Evolutionary conservation across 2,797 vertebrate genomes (phyloP), one percentile per base, ranked within the genome.

Genomic region (Cyclopterus lumpus): DNA sequence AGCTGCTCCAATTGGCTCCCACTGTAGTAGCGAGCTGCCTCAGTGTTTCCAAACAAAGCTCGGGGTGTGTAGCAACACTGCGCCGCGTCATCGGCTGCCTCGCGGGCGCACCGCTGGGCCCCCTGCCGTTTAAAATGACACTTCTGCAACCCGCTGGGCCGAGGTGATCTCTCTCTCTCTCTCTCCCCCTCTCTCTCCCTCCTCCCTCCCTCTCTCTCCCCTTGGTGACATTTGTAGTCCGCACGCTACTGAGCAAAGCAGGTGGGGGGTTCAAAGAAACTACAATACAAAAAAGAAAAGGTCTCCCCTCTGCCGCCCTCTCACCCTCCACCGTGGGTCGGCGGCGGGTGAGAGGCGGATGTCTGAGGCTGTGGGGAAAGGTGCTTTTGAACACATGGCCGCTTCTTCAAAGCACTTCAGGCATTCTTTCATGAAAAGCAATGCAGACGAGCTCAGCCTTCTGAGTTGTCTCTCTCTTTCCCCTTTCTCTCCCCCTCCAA

Each of bases 41-140:
- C 86, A 86, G 73, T 87, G 90, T 92, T 91, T 92, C 88, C 91
- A 88, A 90, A 90, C 91, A 92, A 80, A 83, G 88, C 89, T 89
- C 72, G 73, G 89, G 90, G 86, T 93, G 93, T 93, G 93, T 93
- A 88, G 92, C 92, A 94, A 93, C 91, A 92, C 88, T 84, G 85
- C 59, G 90, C 90, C 88, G 92, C 84, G 88, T 93, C 89, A 89
- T 81, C 72, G 26, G 67, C 83, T 71, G 80, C 87, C 86, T 86
- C 76, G 30, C 77, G 63, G 89, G 82, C 28, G 57, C 73, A 72
- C 87, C 67, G 78, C 83, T 32, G 84, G 88, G 83, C 22, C 49
- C 67, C 73, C 77, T 44, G 90, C 76, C 65, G 82, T 68, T 88
- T 83, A 80, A 72, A 69, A 83, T 84, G 87, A 88, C 84, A 87